Evolutionary conservation across 1,140 invertebrate species (phyloP), one percentile per base, ranked within the genome.

Genomic region (Ctenoplectra terminalis): DNA sequence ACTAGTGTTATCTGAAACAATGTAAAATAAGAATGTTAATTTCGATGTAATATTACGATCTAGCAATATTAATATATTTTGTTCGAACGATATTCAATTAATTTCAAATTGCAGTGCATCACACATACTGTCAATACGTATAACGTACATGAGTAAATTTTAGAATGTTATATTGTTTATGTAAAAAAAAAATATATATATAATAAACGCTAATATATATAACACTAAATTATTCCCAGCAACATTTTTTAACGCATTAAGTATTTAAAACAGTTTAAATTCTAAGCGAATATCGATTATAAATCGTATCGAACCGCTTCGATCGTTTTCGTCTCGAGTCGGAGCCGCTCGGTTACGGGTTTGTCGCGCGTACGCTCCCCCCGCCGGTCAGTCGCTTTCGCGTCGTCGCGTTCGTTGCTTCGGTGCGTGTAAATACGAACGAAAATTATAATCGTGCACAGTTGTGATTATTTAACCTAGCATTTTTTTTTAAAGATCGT

Each of bases 191-290:
- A 63, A 6, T n/a, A 13, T 34, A 58, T 52, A 6, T n/a, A 13
- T 34, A 58, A 66, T 79, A 72, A 72, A 79, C 29, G n/a, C n/a
- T 50, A 74, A 74, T 63, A 31, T 56, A 66, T 64, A 52, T 2
- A 50, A 50, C 20, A 29, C 11, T 52, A 3, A 37, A 52, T 66
- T 75, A 8, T 40, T 2, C 2, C 6, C 11, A 63, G 6, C 48
- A 63, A 58, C 8, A 23, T 61, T 60, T 23, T 43, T 60, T 29
- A 43, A 73, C 37, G 4, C 4, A 26, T 69, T 34, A 23, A 13
- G 43, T 43, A 29, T 23, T 20, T 9, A 31, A 37, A 50, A n/a
- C n/a, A 40, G 52, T 17, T 70, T 23, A 15, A 43, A 40, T 9
- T 40, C 40, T 40, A 9, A 5, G 40, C 40, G 20, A 54, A 5